Percentiles rank a stretch among this genome's conserved stretches.
These are phyloP conservation scores for Solenodon paradoxus DNA, from an alignment of 2,113 vertebrate species.

Conservation along the genomic window DNA sequence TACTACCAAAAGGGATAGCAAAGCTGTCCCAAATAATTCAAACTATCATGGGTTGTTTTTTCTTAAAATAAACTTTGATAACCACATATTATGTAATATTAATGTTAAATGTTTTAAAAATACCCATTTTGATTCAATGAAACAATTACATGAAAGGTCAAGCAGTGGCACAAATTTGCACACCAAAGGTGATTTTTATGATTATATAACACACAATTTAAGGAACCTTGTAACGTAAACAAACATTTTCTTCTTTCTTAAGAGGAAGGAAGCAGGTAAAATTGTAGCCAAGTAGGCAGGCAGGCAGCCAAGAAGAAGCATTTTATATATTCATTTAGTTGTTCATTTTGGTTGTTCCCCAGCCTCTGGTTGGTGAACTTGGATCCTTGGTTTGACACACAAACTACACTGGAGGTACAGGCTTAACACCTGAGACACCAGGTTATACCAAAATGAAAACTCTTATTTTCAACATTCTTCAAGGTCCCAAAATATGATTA, in stretches of 20 bases:
- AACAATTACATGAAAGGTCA: neutral
- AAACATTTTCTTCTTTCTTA: too few relatives aligned
- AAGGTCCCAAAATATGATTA: neutral
- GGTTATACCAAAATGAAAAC: neutral
- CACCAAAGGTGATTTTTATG: neutral
- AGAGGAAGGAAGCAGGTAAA: too few relatives aligned
- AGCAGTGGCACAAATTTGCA: neutral
- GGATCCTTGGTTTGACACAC: too few relatives aligned
- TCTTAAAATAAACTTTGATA: neutral
- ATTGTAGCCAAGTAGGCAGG: too few relatives aligned
- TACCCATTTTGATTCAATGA: neutral
- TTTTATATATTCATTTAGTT: too few relatives aligned
- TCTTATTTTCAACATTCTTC: neutral
- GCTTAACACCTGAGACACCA: too few relatives aligned
- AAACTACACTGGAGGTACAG: too few relatives aligned
- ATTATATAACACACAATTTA: neutral
- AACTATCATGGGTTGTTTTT: neutral
- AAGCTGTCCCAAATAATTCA: constrained; percentile 1
- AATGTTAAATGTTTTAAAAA: neutral
- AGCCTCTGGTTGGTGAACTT: too few relatives aligned
- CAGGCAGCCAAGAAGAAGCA: too few relatives aligned
- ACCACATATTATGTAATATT: neutral
- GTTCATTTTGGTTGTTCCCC: too few relatives aligned
- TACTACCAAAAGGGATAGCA: neutral
- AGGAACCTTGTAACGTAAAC: neutral